Evolutionary conservation across 2,888 invertebrate species (phyloP).

Genomic region (Epistrophella euchroma): DNA sequence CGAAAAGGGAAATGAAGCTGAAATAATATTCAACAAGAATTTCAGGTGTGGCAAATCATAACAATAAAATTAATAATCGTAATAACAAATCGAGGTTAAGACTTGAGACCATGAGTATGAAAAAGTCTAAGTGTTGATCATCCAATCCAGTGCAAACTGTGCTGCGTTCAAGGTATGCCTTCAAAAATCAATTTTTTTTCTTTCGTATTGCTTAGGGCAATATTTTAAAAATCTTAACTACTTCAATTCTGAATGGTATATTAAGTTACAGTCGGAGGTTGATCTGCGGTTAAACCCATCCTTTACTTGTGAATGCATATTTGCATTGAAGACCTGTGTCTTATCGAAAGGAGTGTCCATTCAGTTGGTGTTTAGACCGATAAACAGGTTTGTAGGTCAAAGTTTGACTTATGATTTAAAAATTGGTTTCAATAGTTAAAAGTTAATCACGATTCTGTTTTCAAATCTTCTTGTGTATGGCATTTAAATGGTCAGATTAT

Average conservation of each 20-base stretch:
- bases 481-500: too few species aligned
- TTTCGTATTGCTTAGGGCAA: neutral
- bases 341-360: too few species aligned
- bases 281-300: neutral
- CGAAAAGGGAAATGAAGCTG: conserved; percentile 5
- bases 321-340: neutral
- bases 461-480: too few species aligned
- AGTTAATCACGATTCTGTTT: too few species aligned
- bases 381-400: too few species aligned
- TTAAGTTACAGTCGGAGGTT: neutral
- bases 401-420: too few species aligned
- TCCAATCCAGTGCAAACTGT: neutral
- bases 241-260: conserved; percentile 3
- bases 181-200: neutral
- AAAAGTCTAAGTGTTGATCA: conserved; percentile 22
- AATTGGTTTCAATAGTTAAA: too few species aligned
- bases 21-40: conserved; percentile 54
- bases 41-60: conserved; percentile 74
- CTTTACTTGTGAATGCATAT: neutral
- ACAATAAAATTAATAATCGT: conserved; percentile 71
- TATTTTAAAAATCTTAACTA: conserved; percentile 35
- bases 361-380: too few species aligned
- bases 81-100: conserved; percentile 65
- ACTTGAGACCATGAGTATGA: conserved; percentile 40
- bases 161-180: neutral